Percentiles rank a stretch among this genome's conserved stretches.
Conservation (phyloP, 2,113 vertebrate species). For the Halichoerus grypus region DNA sequence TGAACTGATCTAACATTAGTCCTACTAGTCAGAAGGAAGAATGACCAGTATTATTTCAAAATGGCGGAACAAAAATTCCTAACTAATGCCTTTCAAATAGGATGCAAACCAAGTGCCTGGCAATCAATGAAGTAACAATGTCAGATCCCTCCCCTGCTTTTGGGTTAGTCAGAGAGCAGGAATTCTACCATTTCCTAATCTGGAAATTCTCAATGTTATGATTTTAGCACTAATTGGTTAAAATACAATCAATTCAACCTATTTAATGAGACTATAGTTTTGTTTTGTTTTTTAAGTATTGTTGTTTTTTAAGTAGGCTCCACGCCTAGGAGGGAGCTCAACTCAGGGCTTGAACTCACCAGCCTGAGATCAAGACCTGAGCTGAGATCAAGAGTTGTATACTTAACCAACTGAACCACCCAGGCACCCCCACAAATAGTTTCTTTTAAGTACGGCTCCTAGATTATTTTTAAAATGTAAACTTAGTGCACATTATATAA, state of each 20-base stretch:
- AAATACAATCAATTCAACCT: neutral
- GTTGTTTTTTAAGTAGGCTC: neutral
- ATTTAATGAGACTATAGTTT: neutral
- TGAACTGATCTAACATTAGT: neutral
- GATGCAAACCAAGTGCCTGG: neutral
- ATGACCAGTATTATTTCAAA: neutral
- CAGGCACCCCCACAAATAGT: neutral
- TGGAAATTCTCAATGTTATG: neutral
- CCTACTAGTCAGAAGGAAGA: neutral
- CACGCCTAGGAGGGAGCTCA: neutral
- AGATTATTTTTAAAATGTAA: neutral
- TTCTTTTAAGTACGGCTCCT: neutral
- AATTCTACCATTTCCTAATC: neutral
- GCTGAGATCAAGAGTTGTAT: neutral
- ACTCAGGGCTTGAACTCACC: neutral
- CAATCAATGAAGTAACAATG: neutral
- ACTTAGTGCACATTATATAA: neutral
- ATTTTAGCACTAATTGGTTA: neutral
- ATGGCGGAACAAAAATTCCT: neutral
- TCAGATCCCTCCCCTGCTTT: neutral
- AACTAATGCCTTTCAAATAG: neutral
- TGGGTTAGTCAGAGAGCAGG: neutral
- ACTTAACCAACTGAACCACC: neutral
- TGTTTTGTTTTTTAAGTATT: neutral
- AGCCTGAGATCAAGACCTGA: neutral